phyloP scores from a whole-genome alignment of 2,113 vertebrate genomes.

The Sciurus niger region DNA sequence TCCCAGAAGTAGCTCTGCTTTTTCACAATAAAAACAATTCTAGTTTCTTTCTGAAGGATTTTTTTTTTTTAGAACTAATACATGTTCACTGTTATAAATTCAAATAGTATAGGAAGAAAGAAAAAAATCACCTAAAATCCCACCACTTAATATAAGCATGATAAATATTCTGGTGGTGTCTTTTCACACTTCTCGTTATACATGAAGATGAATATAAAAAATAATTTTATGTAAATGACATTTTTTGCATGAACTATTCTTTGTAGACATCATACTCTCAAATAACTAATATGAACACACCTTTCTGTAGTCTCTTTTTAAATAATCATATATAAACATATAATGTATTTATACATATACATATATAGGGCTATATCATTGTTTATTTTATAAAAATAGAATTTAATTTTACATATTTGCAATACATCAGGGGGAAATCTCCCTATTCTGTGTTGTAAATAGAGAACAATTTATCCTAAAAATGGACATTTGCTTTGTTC shows the following conservation, averaged over 20 bases:
- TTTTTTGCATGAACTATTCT: background rate
- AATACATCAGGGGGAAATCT: background rate
- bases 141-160: background rate
- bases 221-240: background rate
- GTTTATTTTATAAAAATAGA: conserved; percentile 43
- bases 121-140: conserved; percentile 2
- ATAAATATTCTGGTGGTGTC: conserved; percentile 15
- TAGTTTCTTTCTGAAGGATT: conserved; percentile 1
- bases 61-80: conserved; percentile 1
- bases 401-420: background rate
- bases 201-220: background rate
- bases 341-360: background rate
- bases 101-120: conserved; percentile 19
- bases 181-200: background rate
- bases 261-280: background rate
- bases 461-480: conserved; percentile 8
- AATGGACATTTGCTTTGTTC: background rate
- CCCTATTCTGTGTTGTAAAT: background rate
- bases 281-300: background rate
- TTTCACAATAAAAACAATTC: conserved; percentile 9
- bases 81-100: conserved; percentile 13
- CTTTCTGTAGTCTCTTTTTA: conserved; percentile 8
- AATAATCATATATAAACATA: conserved; percentile 2
- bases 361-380: background rate
- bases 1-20: background rate